Percentiles rank a stretch among this genome's conserved stretches.
Conservation (phyloP, 2,888 invertebrate genomes). For the Lymantria dispar region DNA sequence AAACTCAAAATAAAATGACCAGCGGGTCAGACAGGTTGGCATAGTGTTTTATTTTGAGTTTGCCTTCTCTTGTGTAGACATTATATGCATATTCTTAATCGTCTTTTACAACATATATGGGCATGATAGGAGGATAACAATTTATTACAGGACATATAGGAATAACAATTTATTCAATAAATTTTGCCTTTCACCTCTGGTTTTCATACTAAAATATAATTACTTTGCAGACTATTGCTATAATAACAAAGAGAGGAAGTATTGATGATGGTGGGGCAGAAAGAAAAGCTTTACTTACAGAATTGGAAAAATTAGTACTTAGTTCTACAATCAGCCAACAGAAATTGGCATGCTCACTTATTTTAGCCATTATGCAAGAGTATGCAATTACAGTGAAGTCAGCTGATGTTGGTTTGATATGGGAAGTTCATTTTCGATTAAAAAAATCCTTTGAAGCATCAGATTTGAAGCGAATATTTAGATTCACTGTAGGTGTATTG, state of each 20-base stretch:
- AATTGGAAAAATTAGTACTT: slow-evolving; percentile 89
- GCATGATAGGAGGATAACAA: no score
- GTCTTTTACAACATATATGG: no score
- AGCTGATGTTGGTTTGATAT: slow-evolving; percentile 92
- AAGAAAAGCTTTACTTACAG: slow-evolving; percentile 85
- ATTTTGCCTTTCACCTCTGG: no score
- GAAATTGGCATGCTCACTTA: slow-evolving; percentile 91
- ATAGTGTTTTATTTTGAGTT: no score
- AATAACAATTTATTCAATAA: no score
- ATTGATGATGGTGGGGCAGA: slow-evolving; percentile 88
- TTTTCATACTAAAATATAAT: not conserved
- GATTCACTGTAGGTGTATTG: slow-evolving; percentile 70
- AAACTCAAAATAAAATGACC: no score
- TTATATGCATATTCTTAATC: no score
- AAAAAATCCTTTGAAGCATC: slow-evolving; percentile 92
- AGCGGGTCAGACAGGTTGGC: no score
- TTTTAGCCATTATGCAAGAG: slow-evolving; percentile 93
- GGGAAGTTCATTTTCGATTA: slow-evolving; percentile 92
- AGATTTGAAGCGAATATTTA: slow-evolving; percentile 90
- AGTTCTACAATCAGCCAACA: slow-evolving; percentile 91
- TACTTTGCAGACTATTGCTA: slow-evolving; percentile 87
- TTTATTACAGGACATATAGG: no score
- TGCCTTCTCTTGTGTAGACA: no score
- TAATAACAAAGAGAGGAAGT: slow-evolving; percentile 93
- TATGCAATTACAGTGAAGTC: slow-evolving; percentile 93